These are phyloP conservation scores for Gila robusta DNA, from an alignment of 2,797 vertebrate genomes.

Conservation along the genomic window DNA sequence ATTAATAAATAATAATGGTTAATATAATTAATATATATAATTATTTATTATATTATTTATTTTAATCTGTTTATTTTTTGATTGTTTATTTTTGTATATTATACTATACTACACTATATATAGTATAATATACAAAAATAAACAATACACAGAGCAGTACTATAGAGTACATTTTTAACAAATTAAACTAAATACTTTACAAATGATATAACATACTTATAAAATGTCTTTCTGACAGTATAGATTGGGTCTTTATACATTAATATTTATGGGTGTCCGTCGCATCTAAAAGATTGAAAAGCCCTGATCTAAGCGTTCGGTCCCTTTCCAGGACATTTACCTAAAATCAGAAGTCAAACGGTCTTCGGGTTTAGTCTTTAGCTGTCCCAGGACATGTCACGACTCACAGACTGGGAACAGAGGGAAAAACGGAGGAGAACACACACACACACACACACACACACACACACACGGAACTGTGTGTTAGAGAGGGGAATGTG, in stretches of 20 bases:
- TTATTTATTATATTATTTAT: too few species aligned
- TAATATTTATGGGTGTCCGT: too few species aligned
- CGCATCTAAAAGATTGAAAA: background rate
- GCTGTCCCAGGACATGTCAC: slow-evolving; percentile 84
- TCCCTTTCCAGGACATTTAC: slow-evolving; percentile 68
- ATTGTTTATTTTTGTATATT: too few species aligned
- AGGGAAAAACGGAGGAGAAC: slow-evolving; percentile 58
- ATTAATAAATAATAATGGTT: too few species aligned
- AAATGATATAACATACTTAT: too few species aligned
- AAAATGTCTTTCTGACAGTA: background rate
- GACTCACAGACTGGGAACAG: slow-evolving; percentile 84
- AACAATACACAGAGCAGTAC: too few species aligned
- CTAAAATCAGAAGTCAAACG: slow-evolving; percentile 76
- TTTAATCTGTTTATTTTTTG: too few species aligned
- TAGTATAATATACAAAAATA: too few species aligned
- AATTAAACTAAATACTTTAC: too few species aligned
- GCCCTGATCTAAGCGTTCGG: background rate
- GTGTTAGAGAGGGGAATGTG: slow-evolving; percentile 69
- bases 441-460: slow-evolving; percentile 64
- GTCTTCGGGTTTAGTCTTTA: slow-evolving; percentile 75
- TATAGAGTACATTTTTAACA: too few species aligned
- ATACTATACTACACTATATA: too few species aligned
- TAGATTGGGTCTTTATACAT: background rate
- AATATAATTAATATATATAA: background rate
- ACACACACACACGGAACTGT: slow-evolving; percentile 63